Evolutionary conservation across 2,113 vertebrate species (phyloP), one percentile per base, ranked within the genome.

Genomic region (Vanacampus margaritifer): DNA sequence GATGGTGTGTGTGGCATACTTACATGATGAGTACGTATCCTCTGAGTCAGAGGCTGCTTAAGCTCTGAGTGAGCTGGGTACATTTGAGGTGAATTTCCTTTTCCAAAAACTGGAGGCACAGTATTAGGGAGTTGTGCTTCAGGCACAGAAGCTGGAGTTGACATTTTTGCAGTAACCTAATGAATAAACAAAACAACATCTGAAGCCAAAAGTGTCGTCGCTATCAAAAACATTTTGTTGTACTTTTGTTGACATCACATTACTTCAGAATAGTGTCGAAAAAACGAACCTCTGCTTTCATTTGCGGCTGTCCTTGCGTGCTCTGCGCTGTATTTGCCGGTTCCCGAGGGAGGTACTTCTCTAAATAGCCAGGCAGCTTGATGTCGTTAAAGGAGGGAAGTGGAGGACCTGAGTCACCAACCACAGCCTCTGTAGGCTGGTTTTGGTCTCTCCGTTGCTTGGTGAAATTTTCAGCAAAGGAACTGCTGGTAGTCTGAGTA

Each of bases 281-380:
- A n/a, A 71, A 68, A 90, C 89, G 74, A 67, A 90, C 90, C 88
- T 85, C 68, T 26, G 63, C 46, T 60, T 58, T 65, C 73, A 69
- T 70, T 69, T 60, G 74, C 32, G 76, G 74, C 64, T 68, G 73
- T 76, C 48, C 87, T 50, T 68, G 85, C 43, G 79, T 76, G 74
- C 89, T 89, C 54, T 84, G 90, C 65, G 78, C 84, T 69, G 79
- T 58, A 76, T 82, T 89, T 11, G 37, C 58, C 56, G 77, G 74
- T 43, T 92, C 91, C 68, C 75, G 87, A 74, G 88, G 92, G 65
- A 90, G 80, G 80, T 89, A 85, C 72, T 94, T 95, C 86, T 95
- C 93, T 87, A 94, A 89, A 87, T 88, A 92, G 76, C 87, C 88
- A 16, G 92, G 90, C 81, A 93, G 87, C 81, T 89, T 93, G 75